Conservation (phyloP, 2,888 invertebrate species). For the Venusia cambrica region DNA sequence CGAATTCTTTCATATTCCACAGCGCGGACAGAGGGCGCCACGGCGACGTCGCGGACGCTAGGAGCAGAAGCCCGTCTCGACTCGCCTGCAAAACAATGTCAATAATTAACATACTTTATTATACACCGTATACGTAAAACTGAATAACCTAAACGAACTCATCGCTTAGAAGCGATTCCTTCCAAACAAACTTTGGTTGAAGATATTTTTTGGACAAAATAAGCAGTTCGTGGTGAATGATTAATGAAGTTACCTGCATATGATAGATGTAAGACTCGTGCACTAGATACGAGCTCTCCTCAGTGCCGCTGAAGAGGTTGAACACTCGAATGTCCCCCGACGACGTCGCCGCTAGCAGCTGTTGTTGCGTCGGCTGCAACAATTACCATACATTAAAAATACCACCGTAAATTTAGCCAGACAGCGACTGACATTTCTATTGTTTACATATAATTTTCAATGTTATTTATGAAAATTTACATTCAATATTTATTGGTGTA, state of each 20-base stretch:
- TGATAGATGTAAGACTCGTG: constrained; percentile 94
- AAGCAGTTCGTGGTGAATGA: no score
- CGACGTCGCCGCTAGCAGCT: constrained; percentile 90
- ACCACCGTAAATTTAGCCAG: no score
- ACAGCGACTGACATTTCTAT: no score
- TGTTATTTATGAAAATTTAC: no score
- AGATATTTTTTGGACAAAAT: no score
- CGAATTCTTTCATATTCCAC: constrained; percentile 86
- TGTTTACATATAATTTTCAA: no score
- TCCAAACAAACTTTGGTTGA: no score
- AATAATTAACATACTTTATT: no score
- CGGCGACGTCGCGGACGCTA: constrained; percentile 94
- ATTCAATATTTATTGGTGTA: no score
- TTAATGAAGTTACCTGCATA: constrained; percentile 76
- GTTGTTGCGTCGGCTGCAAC: constrained; percentile 68
- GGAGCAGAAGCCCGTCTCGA: constrained; percentile 87
- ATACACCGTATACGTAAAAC: background rate
- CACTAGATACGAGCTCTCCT: constrained; percentile 88
- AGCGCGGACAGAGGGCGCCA: constrained; percentile 90
- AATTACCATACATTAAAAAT: background rate
- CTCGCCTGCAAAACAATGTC: no score
- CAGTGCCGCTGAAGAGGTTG: constrained; percentile 90
- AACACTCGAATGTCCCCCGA: constrained; percentile 94
- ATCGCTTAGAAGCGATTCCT: no score
- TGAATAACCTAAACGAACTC: background rate